Conservation (phyloP, 2,113 vertebrate species). For the Megaceryle torquata region DNA sequence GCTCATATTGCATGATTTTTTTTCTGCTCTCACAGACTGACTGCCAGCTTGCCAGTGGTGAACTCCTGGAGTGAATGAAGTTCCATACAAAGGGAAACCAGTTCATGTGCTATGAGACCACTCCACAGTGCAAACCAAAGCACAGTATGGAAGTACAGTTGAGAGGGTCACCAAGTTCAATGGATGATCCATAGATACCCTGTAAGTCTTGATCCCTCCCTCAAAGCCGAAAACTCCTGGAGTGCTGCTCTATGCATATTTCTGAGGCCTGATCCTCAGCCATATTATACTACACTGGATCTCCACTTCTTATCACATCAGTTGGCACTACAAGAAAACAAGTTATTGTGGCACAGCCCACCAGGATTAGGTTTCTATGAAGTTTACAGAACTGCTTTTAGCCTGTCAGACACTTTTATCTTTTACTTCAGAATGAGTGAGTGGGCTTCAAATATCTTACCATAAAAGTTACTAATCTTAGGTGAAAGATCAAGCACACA, state of each 20-base stretch:
- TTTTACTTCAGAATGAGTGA: background rate
- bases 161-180: background rate
- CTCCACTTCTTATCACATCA: background rate
- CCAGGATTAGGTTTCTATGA: background rate
- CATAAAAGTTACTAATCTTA: background rate
- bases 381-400: background rate
- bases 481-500: accelerated
- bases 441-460: background rate
- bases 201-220: background rate
- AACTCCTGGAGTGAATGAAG: background rate
- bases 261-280: background rate
- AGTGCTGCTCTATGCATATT: accelerated
- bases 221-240: background rate
- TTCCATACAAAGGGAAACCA: background rate
- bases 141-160: background rate
- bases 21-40: background rate
- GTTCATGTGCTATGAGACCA: background rate
- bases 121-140: background rate
- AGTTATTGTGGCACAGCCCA: background rate
- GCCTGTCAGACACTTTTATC: background rate
- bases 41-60: background rate
- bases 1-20: accelerated
- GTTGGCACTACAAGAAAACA: background rate
- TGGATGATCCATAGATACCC: background rate
- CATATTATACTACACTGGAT: background rate